Evolutionary conservation across 2,888 invertebrate genomes (phyloP).

Genomic region (Cheiracanthium punctorium): DNA sequence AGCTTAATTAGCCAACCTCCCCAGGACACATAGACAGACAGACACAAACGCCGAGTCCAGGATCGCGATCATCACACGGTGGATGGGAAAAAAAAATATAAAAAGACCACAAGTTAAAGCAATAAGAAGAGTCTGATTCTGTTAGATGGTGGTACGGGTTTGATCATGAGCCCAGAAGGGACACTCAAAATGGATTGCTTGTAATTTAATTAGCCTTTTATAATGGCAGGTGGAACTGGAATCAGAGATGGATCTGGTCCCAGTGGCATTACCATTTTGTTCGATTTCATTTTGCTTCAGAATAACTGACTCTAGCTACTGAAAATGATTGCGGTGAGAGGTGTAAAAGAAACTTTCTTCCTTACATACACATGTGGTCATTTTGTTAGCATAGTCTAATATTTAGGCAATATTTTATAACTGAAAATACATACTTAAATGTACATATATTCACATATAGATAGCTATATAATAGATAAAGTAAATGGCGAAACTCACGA

Average conservation of each 20-base stretch:
- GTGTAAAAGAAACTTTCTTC: no score
- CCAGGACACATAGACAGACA: conserved; percentile 52
- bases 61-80: conserved; percentile 45
- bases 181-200: conserved; percentile 67
- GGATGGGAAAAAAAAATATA: background rate
- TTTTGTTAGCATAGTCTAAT: no score
- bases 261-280: conserved; percentile 48
- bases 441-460: no score
- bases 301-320: no score
- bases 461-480: no score
- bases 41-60: conserved; percentile 55
- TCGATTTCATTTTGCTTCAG: background rate
- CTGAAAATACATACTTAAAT: no score
- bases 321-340: no score
- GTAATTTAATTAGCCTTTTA: conserved; percentile 70
- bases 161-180: conserved; percentile 60
- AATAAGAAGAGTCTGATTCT: conserved; percentile 46
- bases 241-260: conserved; percentile 60
- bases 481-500: no score
- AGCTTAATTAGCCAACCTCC: conserved; percentile 67
- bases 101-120: conserved; percentile 27
- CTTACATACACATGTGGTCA: no score
- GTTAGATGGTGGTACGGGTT: conserved; percentile 32
- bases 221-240: conserved; percentile 66
- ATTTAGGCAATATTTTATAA: no score